Percentiles rank a stretch among this genome's conserved stretches.
Conservation (phyloP, 2,113 vertebrate genomes). For the Chunga burmeisteri region DNA sequence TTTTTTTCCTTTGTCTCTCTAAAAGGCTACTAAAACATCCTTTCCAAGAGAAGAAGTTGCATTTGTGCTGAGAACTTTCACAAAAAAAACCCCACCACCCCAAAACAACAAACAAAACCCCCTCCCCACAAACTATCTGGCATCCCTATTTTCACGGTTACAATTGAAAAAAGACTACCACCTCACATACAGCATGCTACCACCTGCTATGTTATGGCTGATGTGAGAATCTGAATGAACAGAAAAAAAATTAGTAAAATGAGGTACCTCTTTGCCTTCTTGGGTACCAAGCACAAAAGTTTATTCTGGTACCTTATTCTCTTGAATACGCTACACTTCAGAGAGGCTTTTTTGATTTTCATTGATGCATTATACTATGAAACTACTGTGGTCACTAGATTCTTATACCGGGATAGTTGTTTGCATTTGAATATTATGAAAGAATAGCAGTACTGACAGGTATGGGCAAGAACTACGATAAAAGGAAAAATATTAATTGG, state of each 20-base stretch:
- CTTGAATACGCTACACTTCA: background rate
- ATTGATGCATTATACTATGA: background rate
- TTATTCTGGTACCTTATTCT: background rate
- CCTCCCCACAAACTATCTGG: background rate
- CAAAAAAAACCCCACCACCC: background rate
- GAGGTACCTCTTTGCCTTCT: background rate
- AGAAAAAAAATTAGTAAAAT: background rate
- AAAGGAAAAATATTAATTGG: background rate
- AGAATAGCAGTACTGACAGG: background rate
- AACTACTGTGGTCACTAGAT: background rate
- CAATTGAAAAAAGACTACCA: background rate
- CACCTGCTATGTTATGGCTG: background rate
- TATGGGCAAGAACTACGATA: background rate
- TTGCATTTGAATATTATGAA: background rate
- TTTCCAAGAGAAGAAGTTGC: background rate
- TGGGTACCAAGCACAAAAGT: background rate
- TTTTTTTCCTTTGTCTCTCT: background rate
- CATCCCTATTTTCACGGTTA: background rate
- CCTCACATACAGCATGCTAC: background rate
- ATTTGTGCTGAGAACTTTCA: slow-evolving; percentile 12
- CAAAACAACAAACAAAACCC: background rate
- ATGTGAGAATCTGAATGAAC: background rate
- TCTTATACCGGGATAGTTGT: background rate
- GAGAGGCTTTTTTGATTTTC: background rate
- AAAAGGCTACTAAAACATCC: slow-evolving; percentile 1